Conservation (phyloP, 2,888 invertebrate genomes). For the Pammene fasciana region DNA sequence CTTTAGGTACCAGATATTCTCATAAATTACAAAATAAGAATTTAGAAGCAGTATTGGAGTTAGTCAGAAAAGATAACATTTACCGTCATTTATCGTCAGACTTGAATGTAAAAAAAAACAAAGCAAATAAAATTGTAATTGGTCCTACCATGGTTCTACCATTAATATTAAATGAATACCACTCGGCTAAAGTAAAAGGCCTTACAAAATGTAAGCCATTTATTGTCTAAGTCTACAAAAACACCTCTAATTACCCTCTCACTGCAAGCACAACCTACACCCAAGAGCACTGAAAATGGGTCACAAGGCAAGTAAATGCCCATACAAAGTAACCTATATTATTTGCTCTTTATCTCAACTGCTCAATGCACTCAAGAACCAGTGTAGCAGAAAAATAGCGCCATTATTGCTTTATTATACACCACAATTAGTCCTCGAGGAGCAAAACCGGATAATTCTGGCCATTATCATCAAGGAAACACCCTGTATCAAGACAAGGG, state of each 20-base stretch:
- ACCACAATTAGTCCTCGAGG: conserved; percentile 59
- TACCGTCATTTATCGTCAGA: too few relatives aligned
- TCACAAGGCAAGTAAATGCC: too few relatives aligned
- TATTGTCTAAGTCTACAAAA: conserved; percentile 5
- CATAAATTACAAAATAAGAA: too few relatives aligned
- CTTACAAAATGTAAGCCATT: neutral
- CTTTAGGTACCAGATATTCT: too few relatives aligned
- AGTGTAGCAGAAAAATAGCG: conserved; percentile 62
- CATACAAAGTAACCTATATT: too few relatives aligned
- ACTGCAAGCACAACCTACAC: neutral
- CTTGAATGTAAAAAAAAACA: too few relatives aligned
- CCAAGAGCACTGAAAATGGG: too few relatives aligned
- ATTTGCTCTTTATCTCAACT: neutral
- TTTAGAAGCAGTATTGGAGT: too few relatives aligned
- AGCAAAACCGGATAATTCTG: conserved; percentile 35
- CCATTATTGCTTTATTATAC: conserved; percentile 76
- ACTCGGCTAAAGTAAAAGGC: neutral
- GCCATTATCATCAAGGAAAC: conserved; percentile 40
- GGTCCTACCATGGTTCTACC: too few relatives aligned
- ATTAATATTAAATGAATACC: too few relatives aligned
- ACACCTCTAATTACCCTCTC: conserved; percentile 23
- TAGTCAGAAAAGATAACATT: too few relatives aligned
- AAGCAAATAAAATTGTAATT: too few relatives aligned
- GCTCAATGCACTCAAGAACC: conserved; percentile 18
- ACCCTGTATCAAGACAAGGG: conserved; percentile 16